These are phyloP conservation scores for Andrena marginata DNA, from an alignment of 2,888 invertebrate genomes.

Conservation along the genomic window DNA sequence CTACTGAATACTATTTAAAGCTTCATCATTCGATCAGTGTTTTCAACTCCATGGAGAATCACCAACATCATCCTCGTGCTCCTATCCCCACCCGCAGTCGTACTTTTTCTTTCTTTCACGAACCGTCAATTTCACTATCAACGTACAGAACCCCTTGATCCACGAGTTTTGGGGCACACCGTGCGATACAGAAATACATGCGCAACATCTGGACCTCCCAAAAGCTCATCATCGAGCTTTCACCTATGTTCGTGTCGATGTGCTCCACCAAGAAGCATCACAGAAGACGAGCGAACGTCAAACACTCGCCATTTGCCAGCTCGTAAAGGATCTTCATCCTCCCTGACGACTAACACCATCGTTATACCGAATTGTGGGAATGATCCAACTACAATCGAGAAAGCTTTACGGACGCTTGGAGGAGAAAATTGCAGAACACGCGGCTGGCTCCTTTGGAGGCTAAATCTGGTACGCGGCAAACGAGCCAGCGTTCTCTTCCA, in stretches of 20 bases:
- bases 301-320: neutral
- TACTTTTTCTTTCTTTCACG: neutral
- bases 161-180: neutral
- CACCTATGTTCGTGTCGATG: neutral
- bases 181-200: neutral
- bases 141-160: neutral
- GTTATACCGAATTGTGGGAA: constrained; percentile 1
- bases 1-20: no score
- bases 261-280: neutral
- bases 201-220: neutral
- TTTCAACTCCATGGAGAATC: no score
- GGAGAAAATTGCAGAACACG: neutral
- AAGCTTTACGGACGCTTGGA: neutral
- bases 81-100: no score
- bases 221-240: neutral
- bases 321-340: neutral
- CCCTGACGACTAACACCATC: neutral
- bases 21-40: no score
- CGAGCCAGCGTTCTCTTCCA: constrained; percentile 3
- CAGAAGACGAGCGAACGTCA: neutral
- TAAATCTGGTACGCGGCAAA: constrained; percentile 6
- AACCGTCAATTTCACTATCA: neutral
- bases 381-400: neutral
- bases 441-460: constrained; percentile 7
- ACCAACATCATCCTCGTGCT: no score